Evolutionary conservation across 1,140 invertebrate genomes (phyloP).

Genomic region (Brachionus rotundiformis): DNA sequence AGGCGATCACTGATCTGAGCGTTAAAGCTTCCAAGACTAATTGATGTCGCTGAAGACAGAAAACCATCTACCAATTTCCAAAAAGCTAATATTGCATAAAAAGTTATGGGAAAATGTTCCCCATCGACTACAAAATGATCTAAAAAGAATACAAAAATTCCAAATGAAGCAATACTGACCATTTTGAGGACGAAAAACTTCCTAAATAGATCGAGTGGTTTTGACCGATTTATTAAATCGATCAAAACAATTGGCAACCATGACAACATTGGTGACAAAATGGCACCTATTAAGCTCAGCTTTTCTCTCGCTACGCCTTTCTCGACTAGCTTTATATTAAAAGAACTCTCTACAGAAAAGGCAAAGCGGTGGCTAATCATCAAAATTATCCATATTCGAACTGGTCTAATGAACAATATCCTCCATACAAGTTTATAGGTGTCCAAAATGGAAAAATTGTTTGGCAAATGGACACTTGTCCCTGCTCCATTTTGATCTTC

Average conservation of each 20-base stretch:
- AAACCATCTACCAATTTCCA: not conserved
- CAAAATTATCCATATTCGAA: slow-evolving; percentile 23
- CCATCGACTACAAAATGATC: not conserved
- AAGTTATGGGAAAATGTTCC: not conserved
- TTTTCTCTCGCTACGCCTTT: slow-evolving; percentile 29
- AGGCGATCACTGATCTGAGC: not conserved
- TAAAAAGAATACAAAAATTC: not conserved
- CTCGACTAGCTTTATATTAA: not conserved
- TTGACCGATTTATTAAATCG: not conserved
- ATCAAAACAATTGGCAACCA: not conserved
- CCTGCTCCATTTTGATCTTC: not conserved
- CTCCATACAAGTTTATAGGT: slow-evolving; percentile 12
- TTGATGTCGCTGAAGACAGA: not conserved
- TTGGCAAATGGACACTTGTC: not conserved
- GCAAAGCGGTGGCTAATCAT: not conserved
- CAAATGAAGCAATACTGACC: not conserved
- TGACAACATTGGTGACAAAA: not conserved
- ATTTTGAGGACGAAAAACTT: not conserved
- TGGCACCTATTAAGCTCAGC: not conserved
- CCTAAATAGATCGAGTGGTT: not conserved
- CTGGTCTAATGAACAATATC: not conserved
- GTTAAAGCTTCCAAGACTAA: slow-evolving; percentile 6
- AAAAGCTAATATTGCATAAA: not conserved
- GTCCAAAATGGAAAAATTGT: not conserved
- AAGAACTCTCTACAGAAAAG: not conserved